Base-by-base conservation (phyloP, 2,113 vertebrate species). In the Lichenostomus cassidix region DNA sequence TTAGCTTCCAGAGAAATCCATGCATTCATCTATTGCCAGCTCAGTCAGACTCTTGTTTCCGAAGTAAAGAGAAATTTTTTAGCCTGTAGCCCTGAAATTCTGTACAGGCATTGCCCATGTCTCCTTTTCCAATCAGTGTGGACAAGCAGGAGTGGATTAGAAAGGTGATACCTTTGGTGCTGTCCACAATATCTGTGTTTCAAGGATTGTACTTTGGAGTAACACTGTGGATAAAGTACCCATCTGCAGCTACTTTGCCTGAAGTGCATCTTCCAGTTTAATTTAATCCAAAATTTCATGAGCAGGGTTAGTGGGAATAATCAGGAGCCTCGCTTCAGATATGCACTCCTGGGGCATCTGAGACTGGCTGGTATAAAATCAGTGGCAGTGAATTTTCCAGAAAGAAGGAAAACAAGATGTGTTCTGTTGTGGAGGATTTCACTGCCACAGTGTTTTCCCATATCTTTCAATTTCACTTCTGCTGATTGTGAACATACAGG, bases 41-140 rank as follows among this genome's bases (percentile, higher is more conserved):
- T 77, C 41, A 60, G 17, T 5, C 20, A 55, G 41, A 31, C 25
- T 25, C 15, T 24, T 62, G 8, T 44, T 75, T 25, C 33, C 70
- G 11, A 82, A 78, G 21, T 39, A 62, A 75, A 49, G 18, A 42
- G 33, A 33, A 60, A 55, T 41, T 17, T 50, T 74, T 75, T 53
- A 73, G 6, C 8, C 16, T 33, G 5, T 28, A 55, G 2, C 10
- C 21, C 47, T 74, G 59, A 53, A 69, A 59, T 4, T 80, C 49
- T 47, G 10, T 18, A 10, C 10, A 64, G 39, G 11, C 8, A 16
- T 56, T 33, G 29, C 7, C 15, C 1, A 0, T 29, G 5, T 58
- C 16, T 82, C 20, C 16, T 71, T 73, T 50, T 47, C 25, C 22
- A 73, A 58, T 28, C 21, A 76, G 11, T 15, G 7, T 49, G 44